These are phyloP conservation scores for Phymatocera aterrima DNA, from an alignment of 2,888 invertebrate genomes.

Conservation along the genomic window DNA sequence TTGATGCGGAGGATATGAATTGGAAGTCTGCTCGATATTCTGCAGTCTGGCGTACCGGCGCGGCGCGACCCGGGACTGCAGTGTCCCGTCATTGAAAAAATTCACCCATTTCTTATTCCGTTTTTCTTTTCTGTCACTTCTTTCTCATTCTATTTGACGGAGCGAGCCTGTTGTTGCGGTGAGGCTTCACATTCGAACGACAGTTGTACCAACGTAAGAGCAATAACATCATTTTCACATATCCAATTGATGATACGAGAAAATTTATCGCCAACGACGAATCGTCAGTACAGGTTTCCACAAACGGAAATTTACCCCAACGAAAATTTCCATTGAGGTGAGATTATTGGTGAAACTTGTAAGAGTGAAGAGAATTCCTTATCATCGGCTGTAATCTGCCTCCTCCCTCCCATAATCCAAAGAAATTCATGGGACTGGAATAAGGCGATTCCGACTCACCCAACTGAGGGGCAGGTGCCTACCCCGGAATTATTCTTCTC, in stretches of 20 bases:
- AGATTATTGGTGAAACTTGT: constrained; percentile 2
- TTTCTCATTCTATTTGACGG: no score
- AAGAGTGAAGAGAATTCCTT: constrained; percentile 14
- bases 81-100: no score
- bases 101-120: no score
- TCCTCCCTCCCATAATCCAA: not conserved
- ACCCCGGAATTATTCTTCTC: not conserved
- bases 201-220: no score
- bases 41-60: not conserved
- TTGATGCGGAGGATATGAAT: not conserved
- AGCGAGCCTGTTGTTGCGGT: no score
- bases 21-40: not conserved
- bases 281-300: no score
- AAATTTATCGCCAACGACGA: no score
- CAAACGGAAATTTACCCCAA: constrained; percentile 10
- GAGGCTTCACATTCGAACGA: no score
- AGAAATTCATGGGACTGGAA: not conserved
- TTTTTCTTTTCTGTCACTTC: no score
- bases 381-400: not conserved
- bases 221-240: no score
- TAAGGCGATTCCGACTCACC: not conserved
- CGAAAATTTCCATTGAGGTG: not conserved
- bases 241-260: no score
- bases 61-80: not conserved
- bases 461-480: no score